Evolutionary conservation across 2,797 vertebrate species (phyloP), one percentile per base, ranked within the genome.

Genomic region (Rhyacichthys aspro): DNA sequence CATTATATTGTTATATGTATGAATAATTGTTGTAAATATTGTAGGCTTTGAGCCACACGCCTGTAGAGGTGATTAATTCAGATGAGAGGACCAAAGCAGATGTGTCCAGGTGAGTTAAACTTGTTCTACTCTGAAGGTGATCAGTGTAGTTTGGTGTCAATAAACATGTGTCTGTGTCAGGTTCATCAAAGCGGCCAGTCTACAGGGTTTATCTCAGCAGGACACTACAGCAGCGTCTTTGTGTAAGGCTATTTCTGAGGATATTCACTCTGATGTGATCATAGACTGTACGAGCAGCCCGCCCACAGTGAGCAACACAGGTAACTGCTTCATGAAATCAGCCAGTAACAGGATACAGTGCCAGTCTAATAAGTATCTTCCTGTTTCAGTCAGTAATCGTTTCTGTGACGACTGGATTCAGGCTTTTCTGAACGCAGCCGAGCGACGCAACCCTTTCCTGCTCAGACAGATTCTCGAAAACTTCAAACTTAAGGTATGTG

Each of bases 351-450:
- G 38, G 19, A 44, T 46, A 11, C 9, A 19, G 9, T 0, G 5
- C 19, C 50, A 14, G 14, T 36, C 14, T 61, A 14, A 67, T 44
- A 1, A 48, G 10, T 38, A 5, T 65, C 48, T 48, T 44, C 44
- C 48, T n/a, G n/a, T 63, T 48, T 32, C 79, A 99, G 98, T 93
- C 78, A 97, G 90, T 74, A 98, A 99, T 77, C 93, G 91, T 33
- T 99, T 99, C 89, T 99, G 98, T 79, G 95, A 98, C 12, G 95
- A 95, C 75, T 99, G 98, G 98, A 95, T 93, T 89, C 95, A 94
- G 49, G 94, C 96, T 0, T 98, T 99, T 86, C 66, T 96, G 41
- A 96, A 96, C 0, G 92, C 90, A 3, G 88, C 92, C 1, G 96
- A 98, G 81, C 93, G 91, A 0, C 94, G 93, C 68, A 98, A 98